phyloP scores from a whole-genome alignment of 92 coral and sea anemone genomes.

The Paragorgia papillata region DNA sequence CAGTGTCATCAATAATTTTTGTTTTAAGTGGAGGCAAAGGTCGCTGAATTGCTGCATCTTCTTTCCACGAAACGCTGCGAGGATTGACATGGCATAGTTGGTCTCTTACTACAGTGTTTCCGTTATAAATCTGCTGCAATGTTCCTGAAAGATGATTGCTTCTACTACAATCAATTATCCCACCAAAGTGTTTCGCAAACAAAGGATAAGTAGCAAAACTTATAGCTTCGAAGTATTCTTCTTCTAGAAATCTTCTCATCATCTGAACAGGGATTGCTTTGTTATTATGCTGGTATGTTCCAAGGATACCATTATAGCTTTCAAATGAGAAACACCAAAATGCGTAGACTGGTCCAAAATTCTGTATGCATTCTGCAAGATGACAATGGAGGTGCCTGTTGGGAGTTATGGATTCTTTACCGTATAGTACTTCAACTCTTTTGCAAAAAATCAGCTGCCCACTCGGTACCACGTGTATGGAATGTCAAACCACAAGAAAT shows the following conservation, averaged over 20 bases:
- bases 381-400: constrained; percentile 64
- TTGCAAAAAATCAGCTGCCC: constrained; percentile 52
- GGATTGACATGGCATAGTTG: not conserved
- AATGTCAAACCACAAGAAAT: too few species aligned
- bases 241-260: constrained; percentile 2
- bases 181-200: not conserved
- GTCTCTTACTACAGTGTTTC: not conserved
- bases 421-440: constrained; percentile 51
- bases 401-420: constrained; percentile 53
- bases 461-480: too few species aligned
- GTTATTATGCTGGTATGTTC: constrained; percentile 49
- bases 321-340: constrained; percentile 58
- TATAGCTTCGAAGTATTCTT: not conserved
- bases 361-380: constrained; percentile 49
- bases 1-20: not conserved
- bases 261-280: not conserved
- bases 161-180: not conserved
- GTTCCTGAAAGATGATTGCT: not conserved
- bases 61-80: not conserved
- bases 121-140: not conserved
- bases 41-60: not conserved
- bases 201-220: not conserved
- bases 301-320: constrained; percentile 56
- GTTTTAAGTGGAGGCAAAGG: not conserved
- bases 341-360: constrained; percentile 57